Evolutionary conservation across 2,797 vertebrate species (phyloP), one percentile per base, ranked within the genome.

Genomic region (Pseudochirops cupreus): DNA sequence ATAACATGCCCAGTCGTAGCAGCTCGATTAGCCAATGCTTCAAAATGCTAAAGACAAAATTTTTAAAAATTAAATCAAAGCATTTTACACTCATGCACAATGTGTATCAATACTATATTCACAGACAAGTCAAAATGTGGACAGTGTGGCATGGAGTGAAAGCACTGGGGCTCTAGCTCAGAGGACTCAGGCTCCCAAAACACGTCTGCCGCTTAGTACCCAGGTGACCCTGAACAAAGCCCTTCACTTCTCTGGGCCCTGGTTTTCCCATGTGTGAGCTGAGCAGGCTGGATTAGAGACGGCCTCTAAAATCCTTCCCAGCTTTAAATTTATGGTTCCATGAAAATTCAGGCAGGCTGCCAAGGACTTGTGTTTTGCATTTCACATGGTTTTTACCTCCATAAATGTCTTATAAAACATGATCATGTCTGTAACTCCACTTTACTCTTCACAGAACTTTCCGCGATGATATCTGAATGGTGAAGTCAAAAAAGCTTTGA

Each of bases 1-100:
- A 99, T 99, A 97, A 99, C 99, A 97, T 99, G 99, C 57, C 99
- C 99, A 14, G 99, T 99, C 5, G 99, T 97, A 54, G 99, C 99
- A 91, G 99, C 99, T 95, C 99, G 99, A 98, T 99, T 99, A 91
- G 99, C 99, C 94, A 99, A 98, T 28, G 99, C 98, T 99, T 99
- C 99, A 96, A 99, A 99, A 98, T 99, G 99, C 99, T 99, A 97
- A 87, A 97, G 91, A 50, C 95, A 96, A 97, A 97, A 14, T 91
- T 91, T 94, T 93, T 50, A 39, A 39, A 94, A 95, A 95, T 93
- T 97, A 97, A 98, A 95, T 46, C 94, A 94, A 54, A 94, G 24
- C 94, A 0, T 0, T 39, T 74, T 97, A 97, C 14, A 31, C 9
- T 62, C 26, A 54, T 56, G 92, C 31, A 82, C 33, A 54, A 94